Base-by-base conservation (phyloP, 2,797 vertebrate genomes). In the Sternarchorhynchus goeldii region DNA sequence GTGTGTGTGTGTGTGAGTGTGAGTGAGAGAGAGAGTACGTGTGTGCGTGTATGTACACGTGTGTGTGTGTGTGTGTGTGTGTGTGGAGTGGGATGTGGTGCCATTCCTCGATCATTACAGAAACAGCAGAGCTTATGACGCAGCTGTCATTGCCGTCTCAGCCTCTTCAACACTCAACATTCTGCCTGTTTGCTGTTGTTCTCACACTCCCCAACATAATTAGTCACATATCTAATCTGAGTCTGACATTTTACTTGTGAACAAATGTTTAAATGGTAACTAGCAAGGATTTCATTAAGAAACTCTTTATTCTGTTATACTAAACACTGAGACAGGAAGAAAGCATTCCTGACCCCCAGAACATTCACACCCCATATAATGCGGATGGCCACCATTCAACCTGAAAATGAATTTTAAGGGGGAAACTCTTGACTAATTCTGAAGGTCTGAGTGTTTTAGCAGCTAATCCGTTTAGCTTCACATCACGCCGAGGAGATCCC, bases 341-440 rank as follows among this genome's bases (percentile, higher is more conserved):
- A 17, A 29, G 18, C 12, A 0, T 50, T 2, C 50, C 10, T 14
- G 12, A 60, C 12, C 1, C 29, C 25, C 39, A 58, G 36, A 60
- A 85, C 31, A 16, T 66, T 57, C 85, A 88, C 87, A 86, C 81
- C 65, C 77, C 79, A 73, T 78, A 77, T 71, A 85, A 88, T 86
- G 88, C 81, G 86, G 77, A 89, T 84, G 87, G 81, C 82, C 88
- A 86, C 84, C 85, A 82, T 83, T 81, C 73, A 80, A 85, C 85
- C 72, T 81, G 92, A 93, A 91, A 91, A 92, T 93, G 90, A 77
- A 93, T 92, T 85, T 79, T 21, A 79, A 80, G 72, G 41, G 82
- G 81, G 81, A 81, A 73, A 29, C 29, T 39, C 63, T 86, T 91
- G 82, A 90, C 73, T 90, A 81, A 91, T 91, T 89, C 73, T 91